Evolutionary conservation across 2,888 invertebrate species (phyloP).

Genomic region (Pelosia muscerda): DNA sequence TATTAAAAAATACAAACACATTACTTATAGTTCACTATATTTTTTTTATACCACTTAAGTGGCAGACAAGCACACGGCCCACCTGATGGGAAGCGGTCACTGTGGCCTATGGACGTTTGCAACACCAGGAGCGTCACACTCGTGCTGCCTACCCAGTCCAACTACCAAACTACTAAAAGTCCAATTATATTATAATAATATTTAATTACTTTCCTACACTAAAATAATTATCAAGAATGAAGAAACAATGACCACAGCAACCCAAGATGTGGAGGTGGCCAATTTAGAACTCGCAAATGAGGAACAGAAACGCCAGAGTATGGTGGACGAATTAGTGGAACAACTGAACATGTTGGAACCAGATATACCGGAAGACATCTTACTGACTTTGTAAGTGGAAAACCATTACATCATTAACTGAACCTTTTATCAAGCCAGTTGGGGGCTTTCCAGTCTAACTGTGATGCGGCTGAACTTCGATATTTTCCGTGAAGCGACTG

Average conservation of each 20-base stretch:
- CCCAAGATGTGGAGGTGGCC: slow-evolving; percentile 50
- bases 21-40: too few relatives aligned
- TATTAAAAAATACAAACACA: too few relatives aligned
- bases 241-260: slow-evolving; percentile 60
- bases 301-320: slow-evolving; percentile 50
- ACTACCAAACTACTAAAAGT: neutral
- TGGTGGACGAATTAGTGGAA: slow-evolving; percentile 55
- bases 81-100: too few relatives aligned
- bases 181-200: neutral
- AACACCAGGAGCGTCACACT: too few relatives aligned
- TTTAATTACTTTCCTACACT: neutral
- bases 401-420: neutral
- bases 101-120: too few relatives aligned
- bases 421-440: too few relatives aligned
- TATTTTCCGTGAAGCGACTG: too few relatives aligned
- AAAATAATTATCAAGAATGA: slow-evolving; percentile 59
- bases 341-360: slow-evolving; percentile 52
- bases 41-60: too few relatives aligned
- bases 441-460: too few relatives aligned
- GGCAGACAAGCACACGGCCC: too few relatives aligned
- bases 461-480: too few relatives aligned
- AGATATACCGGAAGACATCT: slow-evolving; percentile 63
- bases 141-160: too few relatives aligned
- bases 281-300: slow-evolving; percentile 54
- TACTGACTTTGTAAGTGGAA: slow-evolving; percentile 59